Evolutionary conservation across 1,140 invertebrate genomes (phyloP), one percentile per base, ranked within the genome.

Genomic region (Melitaea cinxia): DNA sequence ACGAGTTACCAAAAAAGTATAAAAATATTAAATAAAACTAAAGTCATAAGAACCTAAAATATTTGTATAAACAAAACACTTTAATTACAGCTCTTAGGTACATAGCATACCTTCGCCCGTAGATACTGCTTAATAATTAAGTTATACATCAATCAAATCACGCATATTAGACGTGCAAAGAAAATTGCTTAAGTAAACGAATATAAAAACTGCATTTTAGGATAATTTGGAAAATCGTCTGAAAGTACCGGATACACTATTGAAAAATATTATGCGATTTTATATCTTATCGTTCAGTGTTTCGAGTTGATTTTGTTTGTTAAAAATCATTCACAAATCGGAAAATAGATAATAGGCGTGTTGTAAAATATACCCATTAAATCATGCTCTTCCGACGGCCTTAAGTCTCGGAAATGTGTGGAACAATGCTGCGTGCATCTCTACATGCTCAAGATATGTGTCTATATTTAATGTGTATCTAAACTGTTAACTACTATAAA

Each of bases 321-420:
- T 21, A 45, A 23, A 15, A 15, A 21, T 62, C n/a, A 58, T 45
- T 70, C 50, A 58, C 56, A 37, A 54, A 50, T 65, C 68, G 77
- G 82, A 83, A 88, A 81, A 78, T 72, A 75, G 69, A 82, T 89
- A 89, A 87, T 87, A 63, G 71, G 64, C 76, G 69, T 71, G 63
- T 66, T 70, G 69, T 70, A 82, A 83, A 82, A 72, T 82, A 83
- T 79, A 77, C 73, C 55, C 70, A 80, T 74, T 66, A 83, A 86
- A 89, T 89, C 73, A 83, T 77, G 67, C 58, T 76, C 78, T 81
- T 89, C 87, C 87, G 81, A 76, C 68, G 83, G 66, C 87, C 87
- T 89, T 75, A 76, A 77, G 17, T 72, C 71, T 83, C 77, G 77
- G 80, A 86, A 86, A 82, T 75, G 72, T 76, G 68, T 64, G 53